Evolutionary conservation across 2,113 vertebrate genomes (phyloP).

Genomic region (Eudyptes chrysolophus): DNA sequence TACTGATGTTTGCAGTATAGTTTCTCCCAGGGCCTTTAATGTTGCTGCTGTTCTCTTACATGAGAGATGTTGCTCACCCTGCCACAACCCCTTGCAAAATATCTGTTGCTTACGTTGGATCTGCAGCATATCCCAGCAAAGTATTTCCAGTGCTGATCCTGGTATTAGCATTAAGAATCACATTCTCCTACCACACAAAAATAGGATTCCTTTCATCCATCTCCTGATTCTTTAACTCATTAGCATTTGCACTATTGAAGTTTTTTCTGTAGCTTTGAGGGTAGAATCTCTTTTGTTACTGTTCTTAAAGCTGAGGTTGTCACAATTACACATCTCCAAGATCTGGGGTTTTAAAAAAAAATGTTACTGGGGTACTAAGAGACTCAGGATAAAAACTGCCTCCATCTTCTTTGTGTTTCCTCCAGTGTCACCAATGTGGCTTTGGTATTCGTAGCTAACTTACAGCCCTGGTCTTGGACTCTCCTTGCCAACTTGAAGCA

Average conservation of each 20-base stretch:
- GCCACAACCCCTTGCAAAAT: neutral
- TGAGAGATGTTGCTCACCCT: neutral
- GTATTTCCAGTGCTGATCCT: neutral
- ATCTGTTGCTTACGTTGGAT: neutral
- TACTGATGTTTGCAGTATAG: neutral
- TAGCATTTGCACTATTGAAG: neutral
- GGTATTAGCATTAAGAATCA: neutral
- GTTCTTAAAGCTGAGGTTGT: neutral
- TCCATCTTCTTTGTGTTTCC: neutral
- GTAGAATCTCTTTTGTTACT: neutral
- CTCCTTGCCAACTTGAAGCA: neutral
- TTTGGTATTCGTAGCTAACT: neutral
- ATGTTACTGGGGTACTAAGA: neutral
- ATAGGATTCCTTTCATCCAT: neutral
- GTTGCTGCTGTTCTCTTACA: neutral
- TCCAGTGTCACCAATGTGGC: neutral
- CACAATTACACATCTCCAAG: neutral
- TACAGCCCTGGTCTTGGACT: neutral
- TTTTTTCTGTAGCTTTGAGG: neutral
- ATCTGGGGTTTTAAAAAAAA: neutral
- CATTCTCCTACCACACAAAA: neutral
- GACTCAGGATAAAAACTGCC: neutral
- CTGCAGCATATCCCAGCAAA: neutral
- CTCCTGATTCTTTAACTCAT: neutral
- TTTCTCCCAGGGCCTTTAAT: neutral